These are phyloP conservation scores for Synergus laeviventris DNA, from an alignment of 2,888 invertebrate species.

Conservation along the genomic window DNA sequence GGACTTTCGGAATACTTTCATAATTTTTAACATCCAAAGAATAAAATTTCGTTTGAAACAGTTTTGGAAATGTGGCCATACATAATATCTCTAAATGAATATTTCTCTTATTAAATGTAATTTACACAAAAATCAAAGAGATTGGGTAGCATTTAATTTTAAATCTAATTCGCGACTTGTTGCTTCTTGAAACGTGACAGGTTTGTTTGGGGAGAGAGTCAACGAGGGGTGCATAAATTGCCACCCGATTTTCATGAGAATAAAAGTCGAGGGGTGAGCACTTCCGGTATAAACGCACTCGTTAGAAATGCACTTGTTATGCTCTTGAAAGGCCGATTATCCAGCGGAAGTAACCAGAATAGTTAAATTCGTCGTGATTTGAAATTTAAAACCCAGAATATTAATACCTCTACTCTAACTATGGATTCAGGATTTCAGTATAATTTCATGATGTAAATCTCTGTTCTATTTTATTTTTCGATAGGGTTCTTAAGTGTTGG, in stretches of 20 bases:
- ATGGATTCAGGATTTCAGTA: not conserved
- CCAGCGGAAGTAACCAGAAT: slow-evolving; percentile 53
- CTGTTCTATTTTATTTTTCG: not conserved
- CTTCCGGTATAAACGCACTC: slow-evolving; percentile 59
- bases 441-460: not conserved
- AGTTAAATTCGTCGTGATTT: slow-evolving; percentile 24
- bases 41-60: too few relatives aligned
- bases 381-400: not conserved
- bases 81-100: too few relatives aligned
- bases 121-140: slow-evolving; percentile 14
- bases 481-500: not conserved
- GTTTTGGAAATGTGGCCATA: too few relatives aligned
- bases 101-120: too few relatives aligned
- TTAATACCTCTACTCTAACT: not conserved
- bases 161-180: slow-evolving; percentile 57
- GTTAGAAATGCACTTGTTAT: slow-evolving; percentile 60
- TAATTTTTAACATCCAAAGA: too few relatives aligned
- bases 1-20: not conserved
- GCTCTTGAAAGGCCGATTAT: slow-evolving; percentile 49
- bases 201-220: slow-evolving; percentile 57
- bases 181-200: slow-evolving; percentile 59
- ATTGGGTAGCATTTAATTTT: slow-evolving; percentile 16
- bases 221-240: slow-evolving; percentile 63
- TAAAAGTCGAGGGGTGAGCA: slow-evolving; percentile 54
- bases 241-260: slow-evolving; percentile 53